A percentile compares a stretch with the other conserved stretches of the same genome.
phyloP scores from a whole-genome alignment of 2,888 invertebrate genomes.

The Erebia aethiops region DNA sequence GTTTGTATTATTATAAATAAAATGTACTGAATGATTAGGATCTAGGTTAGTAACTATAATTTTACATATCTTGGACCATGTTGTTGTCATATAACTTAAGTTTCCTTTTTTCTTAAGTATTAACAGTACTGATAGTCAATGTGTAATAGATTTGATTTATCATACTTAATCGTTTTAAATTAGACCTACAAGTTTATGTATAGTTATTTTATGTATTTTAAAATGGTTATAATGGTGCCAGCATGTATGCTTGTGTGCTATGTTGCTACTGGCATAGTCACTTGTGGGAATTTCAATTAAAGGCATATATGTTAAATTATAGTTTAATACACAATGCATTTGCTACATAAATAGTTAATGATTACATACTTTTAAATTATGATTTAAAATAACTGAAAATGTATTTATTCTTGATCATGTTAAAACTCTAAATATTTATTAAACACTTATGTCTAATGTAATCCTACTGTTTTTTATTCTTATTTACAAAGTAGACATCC shows the following conservation, averaged over 20 bases:
- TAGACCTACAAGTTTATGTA: too few species aligned
- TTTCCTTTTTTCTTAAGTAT: too few species aligned
- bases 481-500: conserved; percentile 76
- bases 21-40: too few species aligned
- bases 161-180: too few species aligned
- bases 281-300: neutral
- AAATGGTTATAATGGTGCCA: neutral
- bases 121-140: too few species aligned
- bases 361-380: neutral
- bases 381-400: conserved; percentile 48
- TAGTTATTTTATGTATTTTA: neutral
- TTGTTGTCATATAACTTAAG: too few species aligned
- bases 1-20: too few species aligned
- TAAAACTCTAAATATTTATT: conserved; percentile 18
- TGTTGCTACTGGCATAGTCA: neutral
- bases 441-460: conserved; percentile 8
- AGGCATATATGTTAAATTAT: neutral
- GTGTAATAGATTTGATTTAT: too few species aligned
- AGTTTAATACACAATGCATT: conserved; percentile 1
- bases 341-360: neutral
- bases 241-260: neutral
- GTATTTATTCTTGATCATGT: conserved; percentile 49
- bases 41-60: too few species aligned
- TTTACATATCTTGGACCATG: too few species aligned
- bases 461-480: conserved; percentile 55